These are phyloP conservation scores for Hetaerina titia DNA, from an alignment of 2,888 invertebrate genomes.

Conservation along the genomic window DNA sequence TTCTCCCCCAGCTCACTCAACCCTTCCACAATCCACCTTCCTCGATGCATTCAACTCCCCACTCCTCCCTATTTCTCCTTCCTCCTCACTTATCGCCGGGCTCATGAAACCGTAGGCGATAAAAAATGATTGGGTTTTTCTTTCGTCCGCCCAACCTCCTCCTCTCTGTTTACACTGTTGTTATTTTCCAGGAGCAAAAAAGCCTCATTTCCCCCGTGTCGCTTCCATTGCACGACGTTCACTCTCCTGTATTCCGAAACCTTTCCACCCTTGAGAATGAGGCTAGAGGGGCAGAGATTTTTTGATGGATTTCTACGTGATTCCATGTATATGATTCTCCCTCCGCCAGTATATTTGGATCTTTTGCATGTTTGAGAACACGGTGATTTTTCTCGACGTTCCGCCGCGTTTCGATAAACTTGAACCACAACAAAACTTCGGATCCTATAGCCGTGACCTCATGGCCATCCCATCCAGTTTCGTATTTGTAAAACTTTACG, in stretches of 20 bases:
- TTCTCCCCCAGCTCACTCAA: not conserved
- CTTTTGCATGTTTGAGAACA: not conserved
- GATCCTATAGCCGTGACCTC: too few relatives aligned
- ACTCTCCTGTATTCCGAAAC: not conserved
- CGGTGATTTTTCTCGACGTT: not conserved
- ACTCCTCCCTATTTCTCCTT: not conserved
- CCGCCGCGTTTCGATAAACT: too few relatives aligned
- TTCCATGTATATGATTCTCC: not conserved
- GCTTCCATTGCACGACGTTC: not conserved
- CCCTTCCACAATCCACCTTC: not conserved
- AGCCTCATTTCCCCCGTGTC: not conserved
- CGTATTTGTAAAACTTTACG: too few relatives aligned
- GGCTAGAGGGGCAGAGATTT: not conserved
- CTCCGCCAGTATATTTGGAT: not conserved
- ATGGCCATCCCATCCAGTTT: too few relatives aligned
- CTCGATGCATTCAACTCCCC: not conserved
- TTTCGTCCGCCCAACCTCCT: not conserved
- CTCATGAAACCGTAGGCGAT: not conserved
- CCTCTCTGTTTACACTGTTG: conserved; percentile 23
- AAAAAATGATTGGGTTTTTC: not conserved
- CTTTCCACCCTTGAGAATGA: not conserved
- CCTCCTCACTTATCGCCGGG: not conserved
- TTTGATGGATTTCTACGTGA: not conserved
- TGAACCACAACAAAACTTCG: too few relatives aligned
- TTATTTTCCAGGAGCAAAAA: conserved; percentile 6